Percentiles rank a stretch among this genome's conserved stretches.
Evolutionary conservation across 1,140 invertebrate genomes (phyloP).

Genomic region (Lepidurus packardi): DNA sequence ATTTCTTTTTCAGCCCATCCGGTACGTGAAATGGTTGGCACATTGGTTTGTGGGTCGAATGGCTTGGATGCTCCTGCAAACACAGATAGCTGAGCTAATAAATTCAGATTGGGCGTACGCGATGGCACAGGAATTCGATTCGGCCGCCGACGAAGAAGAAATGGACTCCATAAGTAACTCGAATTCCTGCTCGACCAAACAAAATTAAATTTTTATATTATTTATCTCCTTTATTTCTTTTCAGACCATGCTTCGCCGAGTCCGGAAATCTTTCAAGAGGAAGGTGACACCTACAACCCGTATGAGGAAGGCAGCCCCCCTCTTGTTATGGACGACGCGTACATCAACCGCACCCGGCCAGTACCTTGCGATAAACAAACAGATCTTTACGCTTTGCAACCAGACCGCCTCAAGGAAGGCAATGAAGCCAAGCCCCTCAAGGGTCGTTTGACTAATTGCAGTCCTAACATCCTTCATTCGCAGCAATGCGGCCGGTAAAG

Average conservation of each 20-base stretch:
- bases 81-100: slow-evolving; percentile 45
- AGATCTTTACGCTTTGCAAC: slow-evolving; percentile 77
- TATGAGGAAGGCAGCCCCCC: slow-evolving; percentile 23
- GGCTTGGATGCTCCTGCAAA: slow-evolving; percentile 45
- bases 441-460: slow-evolving; percentile 85
- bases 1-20: slow-evolving; percentile 45
- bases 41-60: slow-evolving; percentile 48
- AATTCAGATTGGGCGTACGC: slow-evolving; percentile 42
- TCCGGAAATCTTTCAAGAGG: slow-evolving; percentile 1
- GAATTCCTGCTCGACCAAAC: background rate
- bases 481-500: slow-evolving; percentile 66
- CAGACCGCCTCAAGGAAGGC: slow-evolving; percentile 68
- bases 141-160: slow-evolving; percentile 27
- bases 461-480: slow-evolving; percentile 55
- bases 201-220: background rate
- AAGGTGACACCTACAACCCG: slow-evolving; percentile 2
- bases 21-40: slow-evolving; percentile 48
- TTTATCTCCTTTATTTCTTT: background rate
- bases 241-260: slow-evolving; percentile 1
- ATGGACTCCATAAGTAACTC: slow-evolving; percentile 24
- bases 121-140: slow-evolving; percentile 29
- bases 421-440: slow-evolving; percentile 68
- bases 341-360: slow-evolving; percentile 68
- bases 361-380: slow-evolving; percentile 78
- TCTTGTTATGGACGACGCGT: slow-evolving; percentile 25